A percentile compares a stretch with the other conserved stretches of the same genome.
These are phyloP conservation scores for Nycteola revayana DNA, from an alignment of 2,888 invertebrate species.

Conservation along the genomic window DNA sequence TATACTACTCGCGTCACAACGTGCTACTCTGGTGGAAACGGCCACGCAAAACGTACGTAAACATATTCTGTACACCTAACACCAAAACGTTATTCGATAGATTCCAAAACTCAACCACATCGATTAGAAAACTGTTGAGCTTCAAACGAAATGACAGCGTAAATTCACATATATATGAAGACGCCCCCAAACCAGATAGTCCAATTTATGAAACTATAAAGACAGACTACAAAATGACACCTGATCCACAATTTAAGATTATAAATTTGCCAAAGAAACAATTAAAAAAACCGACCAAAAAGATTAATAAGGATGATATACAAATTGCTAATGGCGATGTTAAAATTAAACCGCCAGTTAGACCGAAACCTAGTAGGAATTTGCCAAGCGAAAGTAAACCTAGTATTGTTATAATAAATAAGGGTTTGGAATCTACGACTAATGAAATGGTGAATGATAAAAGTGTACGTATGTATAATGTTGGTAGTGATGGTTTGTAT, in stretches of 20 bases:
- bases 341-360: constrained; percentile 20
- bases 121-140: constrained; percentile 23
- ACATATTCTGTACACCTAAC: constrained; percentile 27
- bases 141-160: constrained; percentile 24
- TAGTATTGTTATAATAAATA: constrained; percentile 79
- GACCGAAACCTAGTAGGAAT: constrained; percentile 22
- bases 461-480: constrained; percentile 34
- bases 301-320: constrained; percentile 65
- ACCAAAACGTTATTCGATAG: constrained; percentile 21
- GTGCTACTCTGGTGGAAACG: constrained; percentile 76
- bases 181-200: constrained; percentile 11
- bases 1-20: constrained; percentile 90
- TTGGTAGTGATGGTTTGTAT: constrained; percentile 34
- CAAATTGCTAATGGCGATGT: constrained; percentile 42
- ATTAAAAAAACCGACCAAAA: constrained; percentile 46
- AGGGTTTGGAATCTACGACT: constrained; percentile 84
- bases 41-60: constrained; percentile 77
- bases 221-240: constrained; percentile 14
- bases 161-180: constrained; percentile 12
- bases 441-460: constrained; percentile 69
- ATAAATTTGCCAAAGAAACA: constrained; percentile 21
- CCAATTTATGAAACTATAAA: constrained; percentile 26
- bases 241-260: constrained; percentile 1
- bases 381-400: constrained; percentile 38
- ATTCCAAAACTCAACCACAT: constrained; percentile 27